Percentiles rank a stretch among this genome's conserved stretches.
Conservation (phyloP, 2,113 vertebrate genomes). For the Eulemur rufifrons region DNA sequence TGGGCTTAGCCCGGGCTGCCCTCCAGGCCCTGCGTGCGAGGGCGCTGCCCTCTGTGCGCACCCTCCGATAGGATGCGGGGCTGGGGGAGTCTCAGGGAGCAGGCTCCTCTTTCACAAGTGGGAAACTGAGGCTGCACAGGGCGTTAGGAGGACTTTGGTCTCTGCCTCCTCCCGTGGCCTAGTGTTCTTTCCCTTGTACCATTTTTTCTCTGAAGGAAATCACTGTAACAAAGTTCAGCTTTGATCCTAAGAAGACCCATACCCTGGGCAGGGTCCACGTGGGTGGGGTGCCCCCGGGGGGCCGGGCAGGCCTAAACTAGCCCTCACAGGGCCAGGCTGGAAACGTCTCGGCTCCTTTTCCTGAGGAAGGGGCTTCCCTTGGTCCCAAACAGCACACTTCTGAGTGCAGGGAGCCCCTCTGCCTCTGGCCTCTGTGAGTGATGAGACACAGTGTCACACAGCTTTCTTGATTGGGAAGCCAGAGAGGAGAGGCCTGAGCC, state of each 20-base stretch:
- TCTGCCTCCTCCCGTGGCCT: neutral
- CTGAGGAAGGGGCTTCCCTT: neutral
- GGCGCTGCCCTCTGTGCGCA: neutral
- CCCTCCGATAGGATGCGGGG: neutral
- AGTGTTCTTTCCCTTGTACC: neutral
- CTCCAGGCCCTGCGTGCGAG: neutral
- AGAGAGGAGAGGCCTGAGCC: neutral
- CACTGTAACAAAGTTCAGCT: neutral
- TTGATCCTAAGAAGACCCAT: neutral
- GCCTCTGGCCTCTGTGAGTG: neutral
- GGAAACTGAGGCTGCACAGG: no score
- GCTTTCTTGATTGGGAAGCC: neutral
- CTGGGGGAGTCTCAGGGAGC: neutral
- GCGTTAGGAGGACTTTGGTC: neutral
- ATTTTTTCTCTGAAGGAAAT: neutral
- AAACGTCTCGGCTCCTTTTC: neutral
- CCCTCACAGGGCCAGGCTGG: no score
- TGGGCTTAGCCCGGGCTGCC: no score
- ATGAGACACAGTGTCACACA: neutral
- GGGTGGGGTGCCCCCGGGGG: neutral
- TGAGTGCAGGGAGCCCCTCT: neutral
- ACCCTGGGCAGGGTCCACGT: neutral
- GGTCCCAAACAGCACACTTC: neutral
- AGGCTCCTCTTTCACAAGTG: neutral
- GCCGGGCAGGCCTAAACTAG: neutral